These are phyloP conservation scores for Magallana nippona DNA, from an alignment of 2,888 invertebrate genomes.

Conservation along the genomic window DNA sequence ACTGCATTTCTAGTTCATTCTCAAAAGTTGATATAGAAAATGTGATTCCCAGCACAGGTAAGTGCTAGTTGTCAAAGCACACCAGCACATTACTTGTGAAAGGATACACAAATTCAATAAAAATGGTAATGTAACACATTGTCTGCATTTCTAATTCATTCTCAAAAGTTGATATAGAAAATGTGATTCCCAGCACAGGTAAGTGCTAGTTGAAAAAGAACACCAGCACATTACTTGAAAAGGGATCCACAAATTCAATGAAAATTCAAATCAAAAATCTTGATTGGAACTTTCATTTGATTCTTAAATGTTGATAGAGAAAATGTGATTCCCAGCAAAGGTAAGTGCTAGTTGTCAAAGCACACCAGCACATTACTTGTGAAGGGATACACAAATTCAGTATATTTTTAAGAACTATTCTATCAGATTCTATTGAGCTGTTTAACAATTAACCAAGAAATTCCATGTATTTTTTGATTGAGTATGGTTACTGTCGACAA, in stretches of 20 bases:
- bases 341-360: conserved; percentile 27
- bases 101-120: not conserved
- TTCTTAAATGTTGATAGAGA: not conserved
- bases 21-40: no score
- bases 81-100: no score
- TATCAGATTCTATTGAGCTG: not conserved
- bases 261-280: not conserved
- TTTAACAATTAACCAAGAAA: not conserved
- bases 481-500: no score
- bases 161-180: not conserved
- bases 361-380: conserved; percentile 17
- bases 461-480: no score
- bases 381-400: not conserved
- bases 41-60: no score
- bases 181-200: conserved; percentile 40
- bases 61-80: no score
- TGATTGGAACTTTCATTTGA: no score
- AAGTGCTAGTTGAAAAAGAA: conserved; percentile 22
- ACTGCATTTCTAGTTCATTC: no score
- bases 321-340: conserved; percentile 1
- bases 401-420: not conserved
- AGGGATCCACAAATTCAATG: not conserved
- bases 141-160: no score
- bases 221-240: conserved; percentile 36
- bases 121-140: not conserved